Evolutionary conservation across 2,797 vertebrate genomes (phyloP).

Genomic region (Macrochelys suwanniensis): DNA sequence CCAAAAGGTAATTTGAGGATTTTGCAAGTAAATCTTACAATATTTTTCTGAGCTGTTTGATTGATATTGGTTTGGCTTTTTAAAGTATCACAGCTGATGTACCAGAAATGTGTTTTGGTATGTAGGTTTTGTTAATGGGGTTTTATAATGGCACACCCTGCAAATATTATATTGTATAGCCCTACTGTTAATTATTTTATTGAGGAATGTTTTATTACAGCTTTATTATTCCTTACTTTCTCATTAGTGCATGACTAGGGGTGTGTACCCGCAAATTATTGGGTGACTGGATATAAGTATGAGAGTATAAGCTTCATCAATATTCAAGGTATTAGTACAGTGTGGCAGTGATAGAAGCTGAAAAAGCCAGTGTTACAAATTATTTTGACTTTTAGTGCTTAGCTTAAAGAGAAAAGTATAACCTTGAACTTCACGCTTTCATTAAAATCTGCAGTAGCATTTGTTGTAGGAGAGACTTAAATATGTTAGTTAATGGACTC

Average conservation of each 20-base stretch:
- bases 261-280: conserved; percentile 37
- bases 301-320: conserved; percentile 31
- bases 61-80: conserved; percentile 35
- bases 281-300: conserved; percentile 16
- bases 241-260: neutral
- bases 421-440: conserved; percentile 20
- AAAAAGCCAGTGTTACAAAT: conserved; percentile 60
- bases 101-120: conserved; percentile 9
- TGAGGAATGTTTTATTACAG: conserved; percentile 23
- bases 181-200: neutral
- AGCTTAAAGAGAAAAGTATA: neutral
- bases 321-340: conserved; percentile 41
- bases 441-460: neutral
- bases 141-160: conserved; percentile 42
- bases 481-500: neutral
- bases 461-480: neutral
- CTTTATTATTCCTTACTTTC: conserved; percentile 49
- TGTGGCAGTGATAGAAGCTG: conserved; percentile 48
- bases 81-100: neutral
- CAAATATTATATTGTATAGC: conserved; percentile 40
- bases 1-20: conserved; percentile 87
- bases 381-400: conserved; percentile 50
- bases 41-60: conserved; percentile 60
- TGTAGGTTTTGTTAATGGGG: conserved; percentile 16
- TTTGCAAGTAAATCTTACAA: conserved; percentile 38